phyloP scores from a whole-genome alignment of 2,888 invertebrate species.

The Pteria penguin region DNA sequence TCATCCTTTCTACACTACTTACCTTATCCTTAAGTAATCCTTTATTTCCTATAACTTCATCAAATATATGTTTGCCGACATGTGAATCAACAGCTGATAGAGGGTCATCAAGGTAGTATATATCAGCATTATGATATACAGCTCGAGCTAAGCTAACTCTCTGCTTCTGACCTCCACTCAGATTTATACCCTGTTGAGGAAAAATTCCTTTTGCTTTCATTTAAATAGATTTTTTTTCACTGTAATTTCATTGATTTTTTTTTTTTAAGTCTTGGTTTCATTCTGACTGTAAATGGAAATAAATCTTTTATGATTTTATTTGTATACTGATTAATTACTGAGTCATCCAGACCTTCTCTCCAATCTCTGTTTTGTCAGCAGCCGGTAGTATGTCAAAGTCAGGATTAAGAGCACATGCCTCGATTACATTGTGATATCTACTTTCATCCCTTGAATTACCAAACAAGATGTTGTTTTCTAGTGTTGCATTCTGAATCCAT shows the following conservation, averaged over 20 bases:
- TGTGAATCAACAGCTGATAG: constrained; percentile 80
- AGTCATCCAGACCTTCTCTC: constrained; percentile 87
- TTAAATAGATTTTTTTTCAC: too few relatives aligned
- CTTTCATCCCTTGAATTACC: constrained; percentile 87
- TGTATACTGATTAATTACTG: background rate
- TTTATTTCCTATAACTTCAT: constrained; percentile 74
- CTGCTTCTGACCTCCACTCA: constrained; percentile 79
- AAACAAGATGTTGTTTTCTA: constrained; percentile 95
- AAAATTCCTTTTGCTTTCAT: too few relatives aligned
- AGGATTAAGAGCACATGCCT: constrained; percentile 92
- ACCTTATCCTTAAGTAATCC: constrained; percentile 76
- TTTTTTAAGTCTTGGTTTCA: too few relatives aligned
- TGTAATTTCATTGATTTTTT: too few relatives aligned
- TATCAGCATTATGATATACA: constrained; percentile 76
- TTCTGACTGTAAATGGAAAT: too few relatives aligned
- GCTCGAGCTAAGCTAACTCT: constrained; percentile 78
- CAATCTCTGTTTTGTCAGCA: constrained; percentile 97
- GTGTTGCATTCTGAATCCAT: constrained; percentile 98
- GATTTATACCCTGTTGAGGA: constrained; percentile 75
- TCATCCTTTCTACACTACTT: too few relatives aligned
- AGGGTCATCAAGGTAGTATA: constrained; percentile 80
- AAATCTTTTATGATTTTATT: too few relatives aligned
- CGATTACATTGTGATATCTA: constrained; percentile 89
- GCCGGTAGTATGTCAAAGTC: constrained; percentile 94
- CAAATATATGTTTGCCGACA: constrained; percentile 79